These are phyloP conservation scores for Phaenicophaeus curvirostris DNA, from an alignment of 2,797 vertebrate genomes.

Conservation along the genomic window DNA sequence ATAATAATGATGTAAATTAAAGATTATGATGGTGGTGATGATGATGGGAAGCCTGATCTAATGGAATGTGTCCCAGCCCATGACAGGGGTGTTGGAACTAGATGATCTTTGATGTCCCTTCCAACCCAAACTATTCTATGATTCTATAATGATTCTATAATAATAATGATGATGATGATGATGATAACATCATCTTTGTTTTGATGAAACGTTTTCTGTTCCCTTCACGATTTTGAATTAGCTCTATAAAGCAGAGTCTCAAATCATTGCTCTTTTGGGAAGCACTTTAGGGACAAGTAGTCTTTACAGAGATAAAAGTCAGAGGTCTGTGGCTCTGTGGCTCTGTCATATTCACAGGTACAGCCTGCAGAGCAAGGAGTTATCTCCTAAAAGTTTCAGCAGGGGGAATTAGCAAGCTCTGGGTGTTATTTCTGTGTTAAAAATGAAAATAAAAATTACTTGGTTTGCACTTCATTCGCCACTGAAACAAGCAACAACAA, in stretches of 20 bases:
- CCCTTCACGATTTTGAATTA: neutral
- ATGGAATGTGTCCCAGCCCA: too few species aligned
- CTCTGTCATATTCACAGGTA: neutral
- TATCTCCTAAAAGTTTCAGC: neutral
- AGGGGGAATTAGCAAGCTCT: neutral
- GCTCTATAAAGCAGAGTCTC: neutral
- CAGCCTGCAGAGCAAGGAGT: too few species aligned
- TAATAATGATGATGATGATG: neutral
- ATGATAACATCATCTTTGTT: neutral
- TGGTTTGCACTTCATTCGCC: neutral
- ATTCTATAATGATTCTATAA: too few species aligned
- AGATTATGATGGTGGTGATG: too few species aligned
- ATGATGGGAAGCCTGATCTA: too few species aligned
- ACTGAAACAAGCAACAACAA: neutral
- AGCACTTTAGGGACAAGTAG: neutral
- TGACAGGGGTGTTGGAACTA: too few species aligned
- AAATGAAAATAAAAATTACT: neutral
- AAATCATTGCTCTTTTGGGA: neutral
- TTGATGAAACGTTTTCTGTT: neutral
- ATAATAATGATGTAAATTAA: too few species aligned
- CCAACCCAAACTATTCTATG: too few species aligned
- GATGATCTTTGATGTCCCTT: too few species aligned
- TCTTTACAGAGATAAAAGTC: neutral
- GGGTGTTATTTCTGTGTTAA: fast-evolving
- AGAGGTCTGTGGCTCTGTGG: neutral